Percentiles rank a stretch among this genome's conserved stretches.
Evolutionary conservation across 2,797 vertebrate genomes (phyloP).

Genomic region (Acanthurus tractus): DNA sequence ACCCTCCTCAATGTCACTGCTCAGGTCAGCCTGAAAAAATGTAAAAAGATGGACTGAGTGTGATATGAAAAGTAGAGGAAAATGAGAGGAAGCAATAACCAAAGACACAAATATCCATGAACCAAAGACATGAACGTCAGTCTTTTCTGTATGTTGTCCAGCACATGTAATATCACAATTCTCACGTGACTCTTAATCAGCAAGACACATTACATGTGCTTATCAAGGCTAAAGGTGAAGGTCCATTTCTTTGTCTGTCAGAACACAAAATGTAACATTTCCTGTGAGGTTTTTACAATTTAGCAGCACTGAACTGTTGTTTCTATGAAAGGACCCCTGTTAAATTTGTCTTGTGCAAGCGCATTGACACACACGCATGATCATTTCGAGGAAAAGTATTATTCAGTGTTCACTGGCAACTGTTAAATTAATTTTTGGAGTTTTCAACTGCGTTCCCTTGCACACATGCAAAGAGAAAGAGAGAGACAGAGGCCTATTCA

Average conservation of each 20-base stretch:
- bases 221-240: not conserved
- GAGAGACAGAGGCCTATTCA: too few relatives aligned
- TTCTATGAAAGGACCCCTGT: not conserved
- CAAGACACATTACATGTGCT: too few relatives aligned
- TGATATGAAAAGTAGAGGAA: not conserved
- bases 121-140: too few relatives aligned
- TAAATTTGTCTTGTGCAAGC: not conserved
- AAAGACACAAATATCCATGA: not conserved
- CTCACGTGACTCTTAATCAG: too few relatives aligned
- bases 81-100: not conserved
- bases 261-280: not conserved
- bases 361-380: not conserved
- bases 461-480: too few relatives aligned
- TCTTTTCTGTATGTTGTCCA: not conserved
- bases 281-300: too few relatives aligned
- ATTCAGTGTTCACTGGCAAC: too few relatives aligned
- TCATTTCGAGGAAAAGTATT: too few relatives aligned
- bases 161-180: not conserved
- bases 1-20: conserved; percentile 92
- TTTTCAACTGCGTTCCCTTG: too few relatives aligned
- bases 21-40: conserved; percentile 91
- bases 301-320: not conserved
- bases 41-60: not conserved
- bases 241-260: not conserved
- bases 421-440: too few relatives aligned